phyloP scores from a whole-genome alignment of 2,888 invertebrate species.

The Pachydiplax longipennis region DNA sequence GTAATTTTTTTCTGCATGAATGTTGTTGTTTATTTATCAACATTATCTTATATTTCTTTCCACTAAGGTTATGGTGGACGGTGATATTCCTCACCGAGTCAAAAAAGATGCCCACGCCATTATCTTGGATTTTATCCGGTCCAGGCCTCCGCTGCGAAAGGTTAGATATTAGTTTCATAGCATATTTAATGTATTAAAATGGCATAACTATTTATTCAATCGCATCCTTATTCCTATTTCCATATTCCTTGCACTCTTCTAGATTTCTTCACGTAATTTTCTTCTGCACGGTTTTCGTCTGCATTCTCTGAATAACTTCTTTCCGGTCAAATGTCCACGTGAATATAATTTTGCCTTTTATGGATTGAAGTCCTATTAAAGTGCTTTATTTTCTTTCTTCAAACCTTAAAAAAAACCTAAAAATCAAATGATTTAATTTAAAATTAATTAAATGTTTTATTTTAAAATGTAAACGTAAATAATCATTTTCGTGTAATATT shows the following conservation, averaged over 20 bases:
- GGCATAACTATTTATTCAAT: not conserved
- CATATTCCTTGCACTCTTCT: not conserved
- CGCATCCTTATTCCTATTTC: not conserved
- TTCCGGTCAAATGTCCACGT: too few species aligned
- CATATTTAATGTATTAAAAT: not conserved
- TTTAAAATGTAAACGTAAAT: too few species aligned
- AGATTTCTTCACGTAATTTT: too few species aligned
- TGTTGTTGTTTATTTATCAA: too few species aligned
- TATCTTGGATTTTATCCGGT: conserved; percentile 95
- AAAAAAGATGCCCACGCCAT: conserved; percentile 95
- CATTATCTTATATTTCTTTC: too few species aligned
- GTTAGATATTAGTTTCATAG: conserved; percentile 61
- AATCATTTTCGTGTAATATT: too few species aligned
- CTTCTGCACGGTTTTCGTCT: too few species aligned
- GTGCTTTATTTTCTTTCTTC: not conserved
- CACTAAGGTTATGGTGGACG: conserved; percentile 73
- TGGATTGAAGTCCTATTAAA: not conserved
- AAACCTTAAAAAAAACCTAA: not conserved
- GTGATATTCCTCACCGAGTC: conserved; percentile 76
- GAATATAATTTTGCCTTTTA: not conserved
- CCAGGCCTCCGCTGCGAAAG: conserved; percentile 91
- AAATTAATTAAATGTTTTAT: too few species aligned
- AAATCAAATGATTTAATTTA: too few species aligned
- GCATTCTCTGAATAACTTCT: not conserved
- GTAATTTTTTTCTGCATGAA: too few species aligned